phyloP scores from a whole-genome alignment of 2,797 vertebrate genomes.

The Sebastes oblongus region DNA sequence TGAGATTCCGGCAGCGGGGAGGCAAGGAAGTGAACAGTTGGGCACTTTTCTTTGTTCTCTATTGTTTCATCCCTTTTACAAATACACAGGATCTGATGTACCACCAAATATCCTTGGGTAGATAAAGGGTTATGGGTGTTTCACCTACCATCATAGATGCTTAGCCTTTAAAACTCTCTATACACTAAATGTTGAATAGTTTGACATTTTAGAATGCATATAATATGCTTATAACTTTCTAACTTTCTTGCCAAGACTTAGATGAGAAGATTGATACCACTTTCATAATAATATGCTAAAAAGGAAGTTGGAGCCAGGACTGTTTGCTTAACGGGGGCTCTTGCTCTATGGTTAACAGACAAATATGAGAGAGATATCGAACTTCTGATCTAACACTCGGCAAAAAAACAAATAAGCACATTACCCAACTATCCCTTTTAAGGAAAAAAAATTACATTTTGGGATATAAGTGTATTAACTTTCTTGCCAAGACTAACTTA shows the following conservation, averaged over 20 bases:
- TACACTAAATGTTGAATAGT: not conserved
- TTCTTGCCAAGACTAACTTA: not conserved
- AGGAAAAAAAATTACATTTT: not conserved
- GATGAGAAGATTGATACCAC: not conserved
- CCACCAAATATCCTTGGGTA: not conserved
- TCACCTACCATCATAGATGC: not conserved
- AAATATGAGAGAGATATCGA: too few relatives aligned
- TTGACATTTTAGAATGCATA: not conserved
- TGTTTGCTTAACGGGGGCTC: not conserved
- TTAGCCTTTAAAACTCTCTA: not conserved
- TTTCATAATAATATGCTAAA: not conserved
- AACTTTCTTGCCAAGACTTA: not conserved
- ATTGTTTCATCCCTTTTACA: slow-evolving; percentile 24
- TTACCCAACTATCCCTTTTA: not conserved
- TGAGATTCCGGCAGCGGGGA: slow-evolving; percentile 39
- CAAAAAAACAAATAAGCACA: not conserved
- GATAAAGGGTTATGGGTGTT: not conserved
- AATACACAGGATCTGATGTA: slow-evolving; percentile 18
- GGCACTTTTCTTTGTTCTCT: slow-evolving; percentile 15
- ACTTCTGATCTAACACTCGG: too few relatives aligned
- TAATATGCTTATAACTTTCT: not conserved
- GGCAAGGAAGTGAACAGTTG: slow-evolving; percentile 24
- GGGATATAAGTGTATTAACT: not conserved
- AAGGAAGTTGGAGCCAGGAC: not conserved
- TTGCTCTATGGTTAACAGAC: too few relatives aligned